phyloP scores from a whole-genome alignment of 2,888 invertebrate species.

The Trichacis sp. region DNA sequence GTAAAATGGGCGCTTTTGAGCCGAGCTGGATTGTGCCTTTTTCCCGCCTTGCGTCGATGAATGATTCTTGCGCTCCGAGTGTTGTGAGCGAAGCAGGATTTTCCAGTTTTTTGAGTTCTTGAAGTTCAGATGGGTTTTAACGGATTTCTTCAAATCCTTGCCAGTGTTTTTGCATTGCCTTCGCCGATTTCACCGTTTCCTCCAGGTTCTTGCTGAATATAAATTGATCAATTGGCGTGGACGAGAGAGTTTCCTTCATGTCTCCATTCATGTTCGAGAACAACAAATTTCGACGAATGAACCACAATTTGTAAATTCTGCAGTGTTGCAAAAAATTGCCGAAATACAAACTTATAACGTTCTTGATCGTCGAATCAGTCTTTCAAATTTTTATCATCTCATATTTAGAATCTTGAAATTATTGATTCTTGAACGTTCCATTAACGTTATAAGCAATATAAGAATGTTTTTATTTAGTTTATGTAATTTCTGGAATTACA shows the following conservation, averaged over 20 bases:
- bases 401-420: too few species aligned
- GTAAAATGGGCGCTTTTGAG: neutral
- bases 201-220: conserved; percentile 21
- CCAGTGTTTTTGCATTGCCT: conserved; percentile 9
- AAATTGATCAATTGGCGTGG: conserved; percentile 13
- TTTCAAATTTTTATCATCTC: too few species aligned
- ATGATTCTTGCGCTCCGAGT: neutral
- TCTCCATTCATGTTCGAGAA: conserved; percentile 11
- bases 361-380: too few species aligned
- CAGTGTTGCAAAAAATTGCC: too few species aligned
- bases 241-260: conserved; percentile 13
- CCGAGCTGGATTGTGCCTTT: neutral
- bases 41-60: too few species aligned
- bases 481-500: too few species aligned
- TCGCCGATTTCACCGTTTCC: conserved; percentile 17
- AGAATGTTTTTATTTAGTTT: too few species aligned
- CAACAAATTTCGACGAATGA: conserved; percentile 17
- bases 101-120: neutral
- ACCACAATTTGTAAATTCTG: too few species aligned
- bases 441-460: too few species aligned
- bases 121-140: neutral
- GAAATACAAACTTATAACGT: too few species aligned
- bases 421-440: too few species aligned
- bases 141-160: conserved; percentile 2
- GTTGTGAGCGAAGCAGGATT: neutral